These are phyloP conservation scores for Alectura lathami DNA, from an alignment of 2,113 vertebrate genomes.

Conservation along the genomic window DNA sequence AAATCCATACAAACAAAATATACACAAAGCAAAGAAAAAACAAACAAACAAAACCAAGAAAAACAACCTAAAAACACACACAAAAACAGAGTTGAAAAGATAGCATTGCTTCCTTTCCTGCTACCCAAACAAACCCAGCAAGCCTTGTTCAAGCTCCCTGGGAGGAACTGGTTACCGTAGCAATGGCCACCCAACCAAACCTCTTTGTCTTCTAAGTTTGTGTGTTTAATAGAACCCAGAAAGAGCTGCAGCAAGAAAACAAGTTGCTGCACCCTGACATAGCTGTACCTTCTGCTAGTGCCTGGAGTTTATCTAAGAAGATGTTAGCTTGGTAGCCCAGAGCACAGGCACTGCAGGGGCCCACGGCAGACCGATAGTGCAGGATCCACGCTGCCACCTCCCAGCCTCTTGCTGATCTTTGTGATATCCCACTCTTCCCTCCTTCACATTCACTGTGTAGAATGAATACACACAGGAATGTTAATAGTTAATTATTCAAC, in stretches of 20 bases:
- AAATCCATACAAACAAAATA: neutral
- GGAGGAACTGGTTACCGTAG: slow-evolving; percentile 25
- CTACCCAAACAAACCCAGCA: neutral
- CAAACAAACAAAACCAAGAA: no score
- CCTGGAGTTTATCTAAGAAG: neutral
- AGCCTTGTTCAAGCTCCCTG: neutral
- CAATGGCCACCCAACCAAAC: neutral
- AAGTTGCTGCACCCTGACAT: neutral
- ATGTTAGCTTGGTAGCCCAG: neutral
- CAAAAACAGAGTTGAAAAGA: slow-evolving; percentile 15
- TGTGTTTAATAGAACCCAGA: neutral
- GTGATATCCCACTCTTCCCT: neutral
- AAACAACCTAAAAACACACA: no score
- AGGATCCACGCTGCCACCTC: neutral
- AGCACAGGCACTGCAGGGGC: neutral
- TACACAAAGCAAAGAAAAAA: neutral
- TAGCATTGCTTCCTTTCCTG: neutral
- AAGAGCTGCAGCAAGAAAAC: neutral
- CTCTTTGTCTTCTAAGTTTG: neutral
- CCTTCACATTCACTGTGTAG: neutral
- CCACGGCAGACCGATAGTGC: neutral
- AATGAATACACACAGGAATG: neutral
- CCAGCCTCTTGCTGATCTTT: neutral
- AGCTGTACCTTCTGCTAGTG: slow-evolving; percentile 26
- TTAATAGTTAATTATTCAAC: neutral